A percentile compares a stretch with the other conserved stretches of the same genome.
These are phyloP conservation scores for Seriola quinqueradiata DNA, from an alignment of 2,113 vertebrate genomes.

Conservation along the genomic window DNA sequence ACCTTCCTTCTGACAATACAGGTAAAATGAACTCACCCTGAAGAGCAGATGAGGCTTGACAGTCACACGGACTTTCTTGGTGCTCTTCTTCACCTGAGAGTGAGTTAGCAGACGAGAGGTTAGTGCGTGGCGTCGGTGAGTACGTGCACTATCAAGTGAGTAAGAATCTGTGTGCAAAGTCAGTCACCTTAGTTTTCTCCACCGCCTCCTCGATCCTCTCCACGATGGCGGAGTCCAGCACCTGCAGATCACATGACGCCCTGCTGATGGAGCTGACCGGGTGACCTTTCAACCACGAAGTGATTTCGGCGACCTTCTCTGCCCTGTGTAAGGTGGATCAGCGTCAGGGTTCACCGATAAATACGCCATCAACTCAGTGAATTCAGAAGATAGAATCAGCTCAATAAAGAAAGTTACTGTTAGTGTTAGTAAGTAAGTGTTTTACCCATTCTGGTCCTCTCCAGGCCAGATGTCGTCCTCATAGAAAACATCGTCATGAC, in stretches of 20 bases:
- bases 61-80: slow-evolving; percentile 96
- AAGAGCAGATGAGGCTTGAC: slow-evolving; percentile 97
- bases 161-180: neutral
- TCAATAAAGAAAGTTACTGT: no score
- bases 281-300: slow-evolving; percentile 75
- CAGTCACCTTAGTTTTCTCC: slow-evolving; percentile 72
- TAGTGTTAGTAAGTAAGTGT: no score
- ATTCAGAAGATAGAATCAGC: neutral
- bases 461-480: slow-evolving; percentile 98
- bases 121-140: neutral
- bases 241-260: slow-evolving; percentile 77
- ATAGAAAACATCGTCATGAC: slow-evolving; percentile 96
- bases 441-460: slow-evolving; percentile 93
- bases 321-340: slow-evolving; percentile 46
- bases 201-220: slow-evolving; percentile 78
- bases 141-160: neutral
- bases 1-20: no score
- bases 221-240: slow-evolving; percentile 73
- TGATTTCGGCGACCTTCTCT: slow-evolving; percentile 77
- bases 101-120: neutral
- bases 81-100: slow-evolving; percentile 91
- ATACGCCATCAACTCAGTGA: neutral
- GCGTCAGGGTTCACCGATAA: neutral
- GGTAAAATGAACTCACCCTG: slow-evolving; percentile 86
- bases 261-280: slow-evolving; percentile 78